Evolutionary conservation across 1,140 invertebrate species (phyloP), one percentile per base, ranked within the genome.

Genomic region (Eciton burchellii): DNA sequence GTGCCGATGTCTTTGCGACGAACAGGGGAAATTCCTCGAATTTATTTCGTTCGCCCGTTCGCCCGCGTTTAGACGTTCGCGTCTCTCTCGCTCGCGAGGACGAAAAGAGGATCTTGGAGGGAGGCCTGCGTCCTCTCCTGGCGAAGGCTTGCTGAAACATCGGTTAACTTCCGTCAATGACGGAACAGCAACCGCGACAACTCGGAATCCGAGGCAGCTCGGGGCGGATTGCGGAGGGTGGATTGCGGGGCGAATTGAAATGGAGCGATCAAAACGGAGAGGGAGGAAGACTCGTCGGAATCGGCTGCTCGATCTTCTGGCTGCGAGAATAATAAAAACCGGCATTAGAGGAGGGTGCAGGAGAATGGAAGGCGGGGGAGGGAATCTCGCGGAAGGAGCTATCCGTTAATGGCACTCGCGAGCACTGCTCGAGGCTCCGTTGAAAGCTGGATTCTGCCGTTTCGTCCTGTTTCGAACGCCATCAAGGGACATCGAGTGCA

Each of bases 401-500:
- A 70, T 79, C 74, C 74, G 70, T 79, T 79, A 79, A 79, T 68
- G 63, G 49, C 74, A 68, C 63, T 70, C 74, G 63, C 63, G 74
- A 47, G 62, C 62, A 68, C 74, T 70, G 56, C 70, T 79, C 65
- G 52, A 70, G 62, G 70, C 63, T 74, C 43, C 12, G 49, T 79
- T 79, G 74, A 79, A 79, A 79, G 63, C 16, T 16, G 49, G 41
- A 79, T 79, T 57, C n/a, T 45, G 35, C 52, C 52, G n/a, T 49
- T 21, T 54, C 68, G 35, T 35, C 63, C 56, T 29, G 35, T 79
- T 70, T 62, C 41, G 52, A 66, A 16, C 49, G 47, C 14, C 43
- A 56, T 11, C n/a, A 35, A 45, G 35, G 19, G 63, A 74, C 49
- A 41, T 29, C 16, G 47, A 66, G 14, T 21, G 29, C 52, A 71